phyloP scores from a whole-genome alignment of 2,888 invertebrate species.

The Thymelicus acteon region DNA sequence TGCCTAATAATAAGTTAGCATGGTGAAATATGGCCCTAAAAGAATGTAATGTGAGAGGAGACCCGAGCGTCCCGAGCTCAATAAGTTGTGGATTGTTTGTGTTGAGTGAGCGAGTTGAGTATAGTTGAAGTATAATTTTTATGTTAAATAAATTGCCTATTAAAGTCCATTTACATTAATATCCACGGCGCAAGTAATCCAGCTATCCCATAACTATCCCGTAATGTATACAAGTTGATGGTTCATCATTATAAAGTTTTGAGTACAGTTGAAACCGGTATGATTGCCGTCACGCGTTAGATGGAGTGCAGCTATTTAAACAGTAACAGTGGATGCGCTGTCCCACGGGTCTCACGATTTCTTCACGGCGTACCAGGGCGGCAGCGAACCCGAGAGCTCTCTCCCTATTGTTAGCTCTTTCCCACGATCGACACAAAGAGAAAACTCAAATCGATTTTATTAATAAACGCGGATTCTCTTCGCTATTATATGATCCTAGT shows the following conservation, averaged over 20 bases:
- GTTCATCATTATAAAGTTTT: slow-evolving; percentile 23
- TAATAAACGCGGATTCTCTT: slow-evolving; percentile 44
- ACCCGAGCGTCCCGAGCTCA: no score
- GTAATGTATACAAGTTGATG: slow-evolving; percentile 21
- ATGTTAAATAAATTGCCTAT: no score
- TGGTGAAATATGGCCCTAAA: no score
- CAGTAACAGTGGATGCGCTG: slow-evolving; percentile 43
- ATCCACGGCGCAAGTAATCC: no score
- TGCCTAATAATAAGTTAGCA: no score
- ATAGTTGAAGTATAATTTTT: no score
- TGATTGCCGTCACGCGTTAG: slow-evolving; percentile 46
- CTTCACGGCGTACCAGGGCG: slow-evolving; percentile 53
- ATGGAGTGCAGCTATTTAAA: slow-evolving; percentile 52
- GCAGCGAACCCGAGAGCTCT: slow-evolving; percentile 52
- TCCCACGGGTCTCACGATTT: slow-evolving; percentile 69
- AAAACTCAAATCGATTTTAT: slow-evolving; percentile 63
- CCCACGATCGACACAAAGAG: slow-evolving; percentile 61
- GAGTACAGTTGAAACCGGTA: slow-evolving; percentile 38
- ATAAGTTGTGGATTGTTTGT: no score
- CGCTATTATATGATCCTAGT: slow-evolving; percentile 22
- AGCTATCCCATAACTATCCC: not conserved
- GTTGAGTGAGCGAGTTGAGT: no score
- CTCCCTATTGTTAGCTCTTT: slow-evolving; percentile 68
- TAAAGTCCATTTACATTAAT: no score
- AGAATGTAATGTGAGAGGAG: no score